Conservation (phyloP, 2,113 vertebrate genomes). For the Gymnogyps californianus region DNA sequence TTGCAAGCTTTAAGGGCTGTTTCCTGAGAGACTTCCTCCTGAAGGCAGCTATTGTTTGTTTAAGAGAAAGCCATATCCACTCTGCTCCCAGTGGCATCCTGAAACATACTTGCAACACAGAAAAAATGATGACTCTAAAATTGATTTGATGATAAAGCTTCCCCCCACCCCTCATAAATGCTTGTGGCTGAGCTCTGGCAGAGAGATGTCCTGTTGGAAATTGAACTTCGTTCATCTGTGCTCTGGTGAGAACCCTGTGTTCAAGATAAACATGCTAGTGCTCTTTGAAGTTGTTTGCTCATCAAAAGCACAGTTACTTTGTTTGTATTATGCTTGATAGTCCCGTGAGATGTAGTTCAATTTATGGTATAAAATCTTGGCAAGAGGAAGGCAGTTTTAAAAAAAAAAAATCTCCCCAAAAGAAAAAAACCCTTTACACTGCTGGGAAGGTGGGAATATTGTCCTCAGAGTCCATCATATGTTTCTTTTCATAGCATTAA, state of each 20-base stretch:
- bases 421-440: background rate
- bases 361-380: constrained; percentile 44
- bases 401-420: background rate
- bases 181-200: constrained; percentile 43
- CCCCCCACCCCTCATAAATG: background rate
- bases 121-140: background rate
- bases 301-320: constrained; percentile 52
- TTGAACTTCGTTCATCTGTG: background rate
- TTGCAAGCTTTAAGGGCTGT: background rate
- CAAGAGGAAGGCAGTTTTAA: background rate
- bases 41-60: constrained; percentile 17
- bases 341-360: background rate
- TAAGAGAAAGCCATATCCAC: background rate
- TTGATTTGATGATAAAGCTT: constrained; percentile 21
- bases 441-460: constrained; percentile 3
- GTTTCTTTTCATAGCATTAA: background rate
- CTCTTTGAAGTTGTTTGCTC: constrained; percentile 59
- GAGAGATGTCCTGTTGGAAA: constrained; percentile 52
- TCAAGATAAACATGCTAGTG: constrained; percentile 46
- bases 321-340: constrained; percentile 31
- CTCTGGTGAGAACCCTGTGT: constrained; percentile 33
- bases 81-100: background rate
- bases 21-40: constrained; percentile 46
- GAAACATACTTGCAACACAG: background rate
- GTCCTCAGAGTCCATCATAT: background rate